phyloP scores from a whole-genome alignment of 2,113 vertebrate species.

The Microcebus jonahi region DNA sequence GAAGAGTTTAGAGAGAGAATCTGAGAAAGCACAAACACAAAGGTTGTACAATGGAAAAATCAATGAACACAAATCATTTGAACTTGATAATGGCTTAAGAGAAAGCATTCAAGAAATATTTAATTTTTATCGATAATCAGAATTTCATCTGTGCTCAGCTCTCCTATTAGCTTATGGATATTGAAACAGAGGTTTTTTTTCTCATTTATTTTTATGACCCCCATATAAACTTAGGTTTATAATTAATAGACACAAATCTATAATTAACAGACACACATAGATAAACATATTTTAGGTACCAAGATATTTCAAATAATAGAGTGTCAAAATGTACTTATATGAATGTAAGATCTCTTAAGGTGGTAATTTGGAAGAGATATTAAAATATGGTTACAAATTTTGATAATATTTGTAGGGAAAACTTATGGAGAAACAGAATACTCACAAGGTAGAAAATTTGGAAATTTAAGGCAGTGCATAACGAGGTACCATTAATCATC shows the following conservation, averaged over 20 bases:
- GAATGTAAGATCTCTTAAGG: neutral
- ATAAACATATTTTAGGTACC: neutral
- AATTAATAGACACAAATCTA: neutral
- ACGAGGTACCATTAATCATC: neutral
- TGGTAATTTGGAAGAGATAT: neutral
- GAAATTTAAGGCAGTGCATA: neutral
- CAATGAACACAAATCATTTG: neutral
- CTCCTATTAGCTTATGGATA: neutral
- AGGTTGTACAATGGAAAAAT: neutral
- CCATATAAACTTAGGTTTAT: neutral
- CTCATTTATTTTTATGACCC: neutral
- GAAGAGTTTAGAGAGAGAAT: neutral
- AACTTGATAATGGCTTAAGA: neutral
- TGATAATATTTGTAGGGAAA: neutral
- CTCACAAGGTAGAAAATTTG: neutral
- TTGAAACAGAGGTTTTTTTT: neutral
- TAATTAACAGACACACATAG: neutral
- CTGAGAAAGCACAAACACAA: neutral
- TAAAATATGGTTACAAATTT: neutral
- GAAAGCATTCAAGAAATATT: neutral
- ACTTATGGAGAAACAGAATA: neutral
- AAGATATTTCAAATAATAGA: neutral
- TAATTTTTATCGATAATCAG: neutral
- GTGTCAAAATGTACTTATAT: neutral
- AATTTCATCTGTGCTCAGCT: neutral